These are phyloP conservation scores for Podilymbus podiceps DNA, from an alignment of 2,113 vertebrate genomes.

Conservation along the genomic window DNA sequence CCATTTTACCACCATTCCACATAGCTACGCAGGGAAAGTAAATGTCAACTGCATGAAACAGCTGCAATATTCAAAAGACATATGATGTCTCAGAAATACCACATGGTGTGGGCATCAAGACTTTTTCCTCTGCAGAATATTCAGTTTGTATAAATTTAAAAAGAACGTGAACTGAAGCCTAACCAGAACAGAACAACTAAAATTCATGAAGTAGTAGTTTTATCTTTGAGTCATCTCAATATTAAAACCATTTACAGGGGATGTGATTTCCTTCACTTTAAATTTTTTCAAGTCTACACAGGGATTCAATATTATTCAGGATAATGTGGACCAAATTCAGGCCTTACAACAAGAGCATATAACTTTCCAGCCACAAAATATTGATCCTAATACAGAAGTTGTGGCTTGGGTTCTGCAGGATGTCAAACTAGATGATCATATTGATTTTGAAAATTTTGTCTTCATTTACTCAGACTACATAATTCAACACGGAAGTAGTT, in stretches of 20 bases:
- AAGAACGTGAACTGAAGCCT: not conserved
- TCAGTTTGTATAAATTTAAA: not conserved
- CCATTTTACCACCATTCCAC: not conserved
- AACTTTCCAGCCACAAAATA: not conserved
- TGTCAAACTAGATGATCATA: not conserved
- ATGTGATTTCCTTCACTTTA: not conserved
- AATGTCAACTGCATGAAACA: not conserved
- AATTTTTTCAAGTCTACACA: not conserved
- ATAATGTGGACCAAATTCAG: not conserved
- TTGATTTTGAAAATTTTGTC: not conserved
- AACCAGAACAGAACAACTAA: not conserved
- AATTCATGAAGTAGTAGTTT: not conserved
- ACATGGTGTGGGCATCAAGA: not conserved
- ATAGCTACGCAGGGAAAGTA: not conserved
- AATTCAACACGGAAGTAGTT: not conserved
- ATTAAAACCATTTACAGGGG: not conserved
- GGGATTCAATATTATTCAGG: not conserved
- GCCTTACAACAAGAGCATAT: not conserved
- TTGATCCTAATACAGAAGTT: not conserved
- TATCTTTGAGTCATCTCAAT: not conserved
- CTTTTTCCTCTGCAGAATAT: not conserved
- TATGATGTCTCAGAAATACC: not conserved
- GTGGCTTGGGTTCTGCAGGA: not conserved
- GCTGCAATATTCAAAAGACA: not conserved
- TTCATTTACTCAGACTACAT: not conserved